These are phyloP conservation scores for Liodrosophila aerea DNA, from an alignment of 2,888 invertebrate genomes.

Conservation along the genomic window DNA sequence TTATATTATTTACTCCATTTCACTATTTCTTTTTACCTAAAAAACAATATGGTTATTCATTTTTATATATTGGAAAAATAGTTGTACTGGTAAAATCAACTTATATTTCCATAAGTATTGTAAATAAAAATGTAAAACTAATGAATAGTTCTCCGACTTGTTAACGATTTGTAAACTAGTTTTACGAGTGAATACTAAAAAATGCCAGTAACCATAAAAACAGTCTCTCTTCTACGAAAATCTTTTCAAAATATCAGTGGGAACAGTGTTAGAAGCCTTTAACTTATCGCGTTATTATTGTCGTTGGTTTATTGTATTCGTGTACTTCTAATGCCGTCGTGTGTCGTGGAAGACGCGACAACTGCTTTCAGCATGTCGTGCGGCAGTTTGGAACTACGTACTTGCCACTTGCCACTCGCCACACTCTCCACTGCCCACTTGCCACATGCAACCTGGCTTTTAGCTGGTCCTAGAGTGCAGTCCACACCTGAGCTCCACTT, in stretches of 20 bases:
- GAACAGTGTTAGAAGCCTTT: constrained; percentile 9
- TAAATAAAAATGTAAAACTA: no score
- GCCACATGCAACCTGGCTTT: constrained; percentile 51
- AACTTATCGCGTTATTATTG: constrained; percentile 55
- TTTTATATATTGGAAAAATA: no score
- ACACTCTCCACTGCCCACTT: constrained; percentile 39
- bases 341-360: constrained; percentile 21
- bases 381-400: constrained; percentile 4
- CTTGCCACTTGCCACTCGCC: neutral
- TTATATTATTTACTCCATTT: no score
- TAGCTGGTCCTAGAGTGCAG: constrained; percentile 29
- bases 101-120: no score
- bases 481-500: constrained; percentile 23
- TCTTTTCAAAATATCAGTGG: neutral
- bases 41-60: no score
- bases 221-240: no score
- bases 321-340: constrained; percentile 30
- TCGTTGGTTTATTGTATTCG: constrained; percentile 21
- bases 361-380: constrained; percentile 39
- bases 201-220: no score
- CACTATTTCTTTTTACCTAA: no score
- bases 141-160: no score
- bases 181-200: no score
- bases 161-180: no score
- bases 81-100: no score